Base-by-base conservation (phyloP, 2,113 vertebrate species). In the Montifringilla adamsi region DNA sequence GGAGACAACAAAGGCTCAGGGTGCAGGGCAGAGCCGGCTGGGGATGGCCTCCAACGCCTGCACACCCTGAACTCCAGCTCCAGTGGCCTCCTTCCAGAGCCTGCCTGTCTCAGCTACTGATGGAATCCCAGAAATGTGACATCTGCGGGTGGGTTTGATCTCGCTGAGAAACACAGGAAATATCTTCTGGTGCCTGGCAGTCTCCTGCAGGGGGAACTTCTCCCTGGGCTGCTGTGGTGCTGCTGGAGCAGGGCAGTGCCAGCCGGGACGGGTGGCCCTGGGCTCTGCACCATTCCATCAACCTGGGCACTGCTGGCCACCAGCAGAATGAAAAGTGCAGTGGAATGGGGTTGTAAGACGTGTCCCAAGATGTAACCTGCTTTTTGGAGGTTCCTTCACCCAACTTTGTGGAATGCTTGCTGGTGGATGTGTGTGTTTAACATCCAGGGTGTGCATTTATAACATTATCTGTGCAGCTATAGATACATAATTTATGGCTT, bases 1-100 rank as follows among this genome's bases (percentile, higher is more conserved):
- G 97, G 99, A 99, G 98, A 99, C 99, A 99, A 99, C 99, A 99
- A 99, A 99, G 99, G 98, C 99, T 98, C 97, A 94, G 96, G 97
- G 98, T 98, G 98, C 98, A 92, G 79, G 98, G 98, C 97, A 97
- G 98, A 97, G 97, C 89, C 64, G 96, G 96, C 80, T 85, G 90
- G 95, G 97, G 90, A 87, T 13, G 90, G 97, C 98, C 98, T 76
- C 66, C 85, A 69, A 60, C 76, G 97, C 93, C 97, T 8, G 96
- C 90, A 41, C 8, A 86, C 90, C 97, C 97, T 97, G 93, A 98
- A 97, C 98, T 95, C 90, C 30, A 73, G 96, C 97, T 97, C 93
- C 93, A 91, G 46, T 85, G 97, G 97, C 98, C 97, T 95, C 96
- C 83, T 96, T 74, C 94, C 95, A 76, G 95, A 97, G 98, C 96